Percentiles rank a stretch among this genome's conserved stretches.
phyloP scores from a whole-genome alignment of 2,888 invertebrate species.

The Melinaea marsaeus region DNA sequence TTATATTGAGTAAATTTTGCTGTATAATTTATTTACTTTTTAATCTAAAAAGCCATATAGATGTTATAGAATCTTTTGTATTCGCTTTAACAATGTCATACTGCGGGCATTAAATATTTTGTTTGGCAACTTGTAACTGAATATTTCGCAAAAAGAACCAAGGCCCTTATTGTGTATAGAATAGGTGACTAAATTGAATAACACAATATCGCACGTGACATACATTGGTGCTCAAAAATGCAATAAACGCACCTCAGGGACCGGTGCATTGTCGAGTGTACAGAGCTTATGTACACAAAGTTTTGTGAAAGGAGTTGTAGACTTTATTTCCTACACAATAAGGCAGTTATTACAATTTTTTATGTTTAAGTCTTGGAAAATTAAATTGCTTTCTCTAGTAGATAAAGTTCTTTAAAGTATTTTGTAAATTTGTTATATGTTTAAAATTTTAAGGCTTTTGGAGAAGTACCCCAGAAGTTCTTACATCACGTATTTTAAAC shows the following conservation, averaged over 20 bases:
- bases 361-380: constrained; percentile 7
- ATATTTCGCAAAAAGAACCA: constrained; percentile 10
- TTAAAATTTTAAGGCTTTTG: neutral
- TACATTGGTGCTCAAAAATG: constrained; percentile 48
- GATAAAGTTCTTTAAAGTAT: constrained; percentile 17
- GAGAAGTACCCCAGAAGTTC: too few relatives aligned
- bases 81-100: constrained; percentile 19
- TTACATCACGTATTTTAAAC: too few relatives aligned
- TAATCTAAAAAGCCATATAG: neutral
- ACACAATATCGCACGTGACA: constrained; percentile 18
- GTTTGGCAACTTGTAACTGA: constrained; percentile 21
- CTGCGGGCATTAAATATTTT: constrained; percentile 23
- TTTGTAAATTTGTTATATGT: constrained; percentile 2
- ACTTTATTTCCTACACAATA: neutral
- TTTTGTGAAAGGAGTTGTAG: neutral
- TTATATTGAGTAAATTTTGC: neutral
- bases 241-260: constrained; percentile 48
- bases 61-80: neutral
- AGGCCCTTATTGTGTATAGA: neutral
- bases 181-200: constrained; percentile 9
- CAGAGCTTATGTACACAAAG: constrained; percentile 8
- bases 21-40: neutral
- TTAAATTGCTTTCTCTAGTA: constrained; percentile 22
- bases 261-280: constrained; percentile 30
- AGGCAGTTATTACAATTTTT: neutral